These are phyloP conservation scores for Argopecten irradians DNA, from an alignment of 1,140 invertebrate species.

Conservation along the genomic window DNA sequence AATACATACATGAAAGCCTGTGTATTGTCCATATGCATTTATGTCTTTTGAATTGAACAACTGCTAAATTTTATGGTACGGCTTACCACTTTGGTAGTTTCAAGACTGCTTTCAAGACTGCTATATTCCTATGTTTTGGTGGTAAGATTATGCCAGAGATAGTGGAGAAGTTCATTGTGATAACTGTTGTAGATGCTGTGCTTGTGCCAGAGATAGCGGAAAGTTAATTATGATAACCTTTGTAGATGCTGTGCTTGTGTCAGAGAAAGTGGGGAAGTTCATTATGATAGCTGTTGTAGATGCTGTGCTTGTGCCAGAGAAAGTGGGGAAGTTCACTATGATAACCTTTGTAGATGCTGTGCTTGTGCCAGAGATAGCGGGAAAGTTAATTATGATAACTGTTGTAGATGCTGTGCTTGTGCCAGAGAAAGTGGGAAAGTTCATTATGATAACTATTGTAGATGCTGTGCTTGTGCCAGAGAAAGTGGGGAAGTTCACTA, in stretches of 20 bases:
- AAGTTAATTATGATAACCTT: neutral
- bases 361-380: neutral
- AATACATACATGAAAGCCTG: no score
- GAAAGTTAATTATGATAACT: neutral
- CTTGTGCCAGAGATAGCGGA: neutral
- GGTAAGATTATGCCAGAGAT: neutral
- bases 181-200: neutral
- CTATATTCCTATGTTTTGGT: no score
- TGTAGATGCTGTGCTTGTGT: conserved; percentile 60
- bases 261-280: conserved; percentile 81
- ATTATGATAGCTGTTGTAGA: conserved; percentile 92
- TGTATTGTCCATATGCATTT: no score
- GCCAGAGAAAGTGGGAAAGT: neutral
- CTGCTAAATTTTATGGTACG: no score
- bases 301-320: conserved; percentile 92
- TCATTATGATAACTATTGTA: conserved; percentile 35
- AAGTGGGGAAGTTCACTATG: conserved; percentile 80
- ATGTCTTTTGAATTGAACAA: no score
- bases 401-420: neutral
- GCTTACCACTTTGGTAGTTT: no score
- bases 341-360: neutral
- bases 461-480: conserved; percentile 57
- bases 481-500: conserved; percentile 82
- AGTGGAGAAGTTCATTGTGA: neutral
- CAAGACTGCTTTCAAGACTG: no score